phyloP scores from a whole-genome alignment of 1,140 invertebrate genomes.

The Centruroides vittatus region DNA sequence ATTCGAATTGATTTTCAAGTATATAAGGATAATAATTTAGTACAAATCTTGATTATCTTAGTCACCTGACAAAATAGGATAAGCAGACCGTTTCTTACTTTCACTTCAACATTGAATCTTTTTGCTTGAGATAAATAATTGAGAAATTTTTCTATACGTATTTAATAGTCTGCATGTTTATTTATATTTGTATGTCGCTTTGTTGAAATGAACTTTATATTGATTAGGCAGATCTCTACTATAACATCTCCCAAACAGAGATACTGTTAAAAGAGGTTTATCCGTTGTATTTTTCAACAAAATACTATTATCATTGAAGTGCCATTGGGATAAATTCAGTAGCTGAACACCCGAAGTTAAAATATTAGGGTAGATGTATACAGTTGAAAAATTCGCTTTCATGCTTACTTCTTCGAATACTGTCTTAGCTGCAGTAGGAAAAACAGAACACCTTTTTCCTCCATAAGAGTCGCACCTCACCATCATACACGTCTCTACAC shows the following conservation, averaged over 20 bases:
- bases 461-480: neutral
- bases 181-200: too few species aligned
- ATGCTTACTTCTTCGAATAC: constrained; percentile 4
- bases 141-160: too few species aligned
- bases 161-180: too few species aligned
- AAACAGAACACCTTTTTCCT: neutral
- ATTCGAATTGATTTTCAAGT: too few species aligned
- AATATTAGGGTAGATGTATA: constrained; percentile 6
- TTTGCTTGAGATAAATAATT: too few species aligned
- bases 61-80: too few species aligned
- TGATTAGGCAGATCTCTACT: constrained; percentile 1
- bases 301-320: too few species aligned
- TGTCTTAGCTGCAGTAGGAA: neutral
- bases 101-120: too few species aligned
- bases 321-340: neutral
- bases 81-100: too few species aligned
- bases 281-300: neutral
- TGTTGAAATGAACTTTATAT: too few species aligned
- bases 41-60: too few species aligned
- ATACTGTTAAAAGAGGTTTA: neutral
- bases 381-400: neutral
- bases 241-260: constrained; percentile 6
- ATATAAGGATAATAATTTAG: too few species aligned
- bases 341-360: neutral
- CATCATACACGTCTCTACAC: neutral